Conservation (phyloP, 2,888 invertebrate genomes). For the Pachydiplax longipennis region DNA sequence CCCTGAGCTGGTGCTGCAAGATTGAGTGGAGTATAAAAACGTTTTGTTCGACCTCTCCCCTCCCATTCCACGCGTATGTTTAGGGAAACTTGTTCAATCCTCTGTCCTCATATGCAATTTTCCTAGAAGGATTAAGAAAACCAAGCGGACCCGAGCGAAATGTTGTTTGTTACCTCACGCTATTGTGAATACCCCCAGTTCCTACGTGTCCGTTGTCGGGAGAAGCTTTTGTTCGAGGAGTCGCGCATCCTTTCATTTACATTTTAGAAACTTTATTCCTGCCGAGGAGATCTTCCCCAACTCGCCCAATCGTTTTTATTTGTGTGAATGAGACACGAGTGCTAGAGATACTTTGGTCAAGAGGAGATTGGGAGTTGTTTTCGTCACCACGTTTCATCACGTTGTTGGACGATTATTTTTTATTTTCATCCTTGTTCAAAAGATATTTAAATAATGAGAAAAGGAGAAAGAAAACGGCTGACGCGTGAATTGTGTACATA, state of each 20-base stretch:
- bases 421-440: neutral
- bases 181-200: neutral
- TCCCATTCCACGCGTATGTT: neutral
- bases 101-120: neutral
- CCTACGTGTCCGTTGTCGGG: neutral
- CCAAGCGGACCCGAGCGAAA: neutral
- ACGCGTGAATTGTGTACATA: constrained; percentile 17
- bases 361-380: neutral
- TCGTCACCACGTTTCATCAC: neutral
- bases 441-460: neutral
- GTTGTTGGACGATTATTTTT: neutral
- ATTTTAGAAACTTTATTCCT: too few relatives aligned
- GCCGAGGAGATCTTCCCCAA: too few relatives aligned
- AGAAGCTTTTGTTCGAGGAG: neutral
- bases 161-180: neutral
- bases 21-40: neutral
- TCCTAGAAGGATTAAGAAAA: neutral
- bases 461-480: neutral
- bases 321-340: neutral
- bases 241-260: neutral
- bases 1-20: neutral
- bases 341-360: neutral
- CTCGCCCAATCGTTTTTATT: neutral
- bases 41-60: neutral
- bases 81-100: neutral